phyloP scores from a whole-genome alignment of 2,797 vertebrate genomes.

The Catamblyrhynchus diadema region DNA sequence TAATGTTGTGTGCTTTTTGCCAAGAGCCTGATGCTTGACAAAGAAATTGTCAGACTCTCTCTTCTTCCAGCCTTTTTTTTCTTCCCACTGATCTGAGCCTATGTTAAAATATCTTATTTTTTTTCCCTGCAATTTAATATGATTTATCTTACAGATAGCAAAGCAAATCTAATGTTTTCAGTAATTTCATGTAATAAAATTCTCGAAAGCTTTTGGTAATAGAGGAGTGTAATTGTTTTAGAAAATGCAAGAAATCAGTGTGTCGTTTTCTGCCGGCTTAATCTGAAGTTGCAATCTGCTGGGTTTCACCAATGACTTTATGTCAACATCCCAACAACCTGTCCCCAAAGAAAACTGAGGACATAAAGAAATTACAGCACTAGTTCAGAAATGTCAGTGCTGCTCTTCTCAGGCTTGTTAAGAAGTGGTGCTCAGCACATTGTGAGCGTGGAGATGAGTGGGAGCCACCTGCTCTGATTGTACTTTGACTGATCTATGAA shows the following conservation, averaged over 20 bases:
- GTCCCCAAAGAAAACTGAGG: background rate
- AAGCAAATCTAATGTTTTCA: background rate
- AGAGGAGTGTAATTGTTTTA: background rate
- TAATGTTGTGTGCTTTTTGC: slow-evolving; percentile 81
- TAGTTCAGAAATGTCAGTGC: background rate
- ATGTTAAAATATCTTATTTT: background rate
- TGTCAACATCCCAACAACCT: background rate
- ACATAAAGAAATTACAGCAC: background rate
- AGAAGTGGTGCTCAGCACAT: background rate
- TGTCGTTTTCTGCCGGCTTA: background rate
- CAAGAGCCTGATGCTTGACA: slow-evolving; percentile 80
- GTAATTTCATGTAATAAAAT: background rate
- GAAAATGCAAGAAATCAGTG: background rate
- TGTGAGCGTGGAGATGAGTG: background rate
- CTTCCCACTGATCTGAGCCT: background rate
- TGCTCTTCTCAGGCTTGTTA: background rate
- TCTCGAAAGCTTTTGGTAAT: background rate
- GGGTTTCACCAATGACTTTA: background rate
- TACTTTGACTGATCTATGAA: background rate
- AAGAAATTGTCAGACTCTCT: slow-evolving; percentile 65
- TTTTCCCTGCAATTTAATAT: background rate
- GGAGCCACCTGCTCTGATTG: background rate
- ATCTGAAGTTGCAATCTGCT: background rate
- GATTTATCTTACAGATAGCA: background rate
- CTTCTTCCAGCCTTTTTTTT: background rate